These are phyloP conservation scores for Pseudoatta argentina DNA, from an alignment of 1,140 invertebrate species.

Conservation along the genomic window DNA sequence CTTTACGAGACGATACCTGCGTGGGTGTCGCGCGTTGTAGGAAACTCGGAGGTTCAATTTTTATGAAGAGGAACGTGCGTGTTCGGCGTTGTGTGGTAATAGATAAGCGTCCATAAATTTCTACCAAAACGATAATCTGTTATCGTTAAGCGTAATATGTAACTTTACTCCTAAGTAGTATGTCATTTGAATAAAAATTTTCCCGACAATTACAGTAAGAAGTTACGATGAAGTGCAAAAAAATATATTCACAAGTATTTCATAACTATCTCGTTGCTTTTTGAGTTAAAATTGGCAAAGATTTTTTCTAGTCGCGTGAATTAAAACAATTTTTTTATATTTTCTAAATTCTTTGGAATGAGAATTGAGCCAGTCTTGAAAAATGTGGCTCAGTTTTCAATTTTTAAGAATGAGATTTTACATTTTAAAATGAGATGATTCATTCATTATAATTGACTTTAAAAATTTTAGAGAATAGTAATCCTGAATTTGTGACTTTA, in stretches of 20 bases:
- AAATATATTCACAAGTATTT: background rate
- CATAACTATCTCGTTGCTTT: background rate
- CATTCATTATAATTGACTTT: too few species aligned
- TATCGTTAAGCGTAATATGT: slow-evolving; percentile 60
- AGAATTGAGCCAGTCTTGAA: too few species aligned
- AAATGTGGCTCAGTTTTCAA: too few species aligned
- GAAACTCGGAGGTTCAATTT: slow-evolving; percentile 37
- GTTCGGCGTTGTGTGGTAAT: slow-evolving; percentile 13
- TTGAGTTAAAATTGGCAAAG: background rate
- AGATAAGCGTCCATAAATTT: slow-evolving; percentile 68
- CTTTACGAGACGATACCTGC: slow-evolving; percentile 67
- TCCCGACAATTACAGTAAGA: background rate
- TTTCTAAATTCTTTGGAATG: too few species aligned
- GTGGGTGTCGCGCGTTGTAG: slow-evolving; percentile 60
- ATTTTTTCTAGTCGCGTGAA: background rate
- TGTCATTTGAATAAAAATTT: slow-evolving; percentile 22
- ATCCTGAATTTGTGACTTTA: background rate
- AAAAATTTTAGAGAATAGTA: too few species aligned
- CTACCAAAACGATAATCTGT: slow-evolving; percentile 56
- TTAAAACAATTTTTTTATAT: background rate
- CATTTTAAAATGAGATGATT: too few species aligned
- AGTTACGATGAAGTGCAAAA: background rate
- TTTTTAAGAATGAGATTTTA: too few species aligned
- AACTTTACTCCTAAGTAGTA: background rate
- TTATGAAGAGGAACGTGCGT: slow-evolving; percentile 58